Conservation (phyloP, 2,113 vertebrate genomes). For the Oryzias melastigma region DNA sequence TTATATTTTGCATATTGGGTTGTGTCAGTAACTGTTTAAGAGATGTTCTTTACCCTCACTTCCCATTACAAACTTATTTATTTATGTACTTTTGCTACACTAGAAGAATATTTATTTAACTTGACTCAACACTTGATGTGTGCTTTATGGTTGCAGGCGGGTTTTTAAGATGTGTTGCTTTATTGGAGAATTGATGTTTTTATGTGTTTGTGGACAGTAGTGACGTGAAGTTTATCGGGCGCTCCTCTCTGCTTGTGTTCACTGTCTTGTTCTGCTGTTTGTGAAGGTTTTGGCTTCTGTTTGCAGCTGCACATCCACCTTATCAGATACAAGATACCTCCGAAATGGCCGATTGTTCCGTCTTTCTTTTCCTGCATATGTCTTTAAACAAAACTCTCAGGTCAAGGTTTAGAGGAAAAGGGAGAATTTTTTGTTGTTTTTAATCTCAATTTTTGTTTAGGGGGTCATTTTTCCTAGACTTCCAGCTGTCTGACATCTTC, state of each 20-base stretch:
- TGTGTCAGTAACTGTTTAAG: slow-evolving; percentile 5
- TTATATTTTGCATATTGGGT: slow-evolving; percentile 38
- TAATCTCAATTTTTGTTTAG: neutral
- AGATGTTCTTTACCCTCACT: slow-evolving; percentile 11
- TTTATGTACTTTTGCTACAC: slow-evolving; percentile 9
- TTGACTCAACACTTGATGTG: neutral
- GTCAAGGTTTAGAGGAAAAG: neutral
- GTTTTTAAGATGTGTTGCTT: slow-evolving; percentile 2
- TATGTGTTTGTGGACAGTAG: slow-evolving; percentile 29
- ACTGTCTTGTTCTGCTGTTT: slow-evolving; percentile 32
- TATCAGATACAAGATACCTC: neutral
- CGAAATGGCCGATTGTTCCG: neutral
- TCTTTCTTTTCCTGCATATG: no score
- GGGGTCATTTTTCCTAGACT: neutral
- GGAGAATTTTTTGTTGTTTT: neutral
- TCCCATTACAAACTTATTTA: slow-evolving; percentile 33
- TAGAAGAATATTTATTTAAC: slow-evolving; percentile 19
- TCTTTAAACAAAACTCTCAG: neutral
- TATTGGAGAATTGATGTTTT: slow-evolving; percentile 8
- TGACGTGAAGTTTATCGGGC: slow-evolving; percentile 10
- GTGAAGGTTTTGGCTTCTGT: slow-evolving; percentile 5
- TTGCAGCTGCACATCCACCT: neutral
- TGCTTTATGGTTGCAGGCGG: no score
- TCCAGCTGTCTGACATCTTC: no score
- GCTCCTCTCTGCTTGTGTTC: slow-evolving; percentile 31